Evolutionary conservation across 1,140 invertebrate species (phyloP).

Genomic region (Solen grandis): DNA sequence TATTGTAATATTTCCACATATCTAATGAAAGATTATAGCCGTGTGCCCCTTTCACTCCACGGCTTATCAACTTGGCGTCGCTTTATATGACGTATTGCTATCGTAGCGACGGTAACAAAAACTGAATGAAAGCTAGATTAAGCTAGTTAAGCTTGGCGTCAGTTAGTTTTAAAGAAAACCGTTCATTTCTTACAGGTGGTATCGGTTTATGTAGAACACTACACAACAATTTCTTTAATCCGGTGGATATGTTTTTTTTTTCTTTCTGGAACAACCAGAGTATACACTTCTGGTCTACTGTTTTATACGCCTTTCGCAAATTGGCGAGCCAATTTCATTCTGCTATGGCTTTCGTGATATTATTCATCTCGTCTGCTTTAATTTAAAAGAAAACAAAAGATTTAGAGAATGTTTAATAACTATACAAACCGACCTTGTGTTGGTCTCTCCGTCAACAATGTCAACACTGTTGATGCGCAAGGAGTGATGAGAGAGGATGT

Average conservation of each 20-base stretch:
- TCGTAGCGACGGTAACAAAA: no score
- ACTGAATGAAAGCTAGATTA: no score
- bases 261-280: not conserved
- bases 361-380: not conserved
- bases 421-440: not conserved
- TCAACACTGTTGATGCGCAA: constrained; percentile 42
- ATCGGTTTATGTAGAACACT: no score
- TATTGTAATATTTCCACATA: no score
- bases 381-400: not conserved
- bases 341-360: not conserved
- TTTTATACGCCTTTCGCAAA: not conserved
- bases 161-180: no score
- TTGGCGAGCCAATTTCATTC: not conserved
- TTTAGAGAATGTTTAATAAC: not conserved
- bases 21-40: no score
- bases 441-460: constrained; percentile 46
- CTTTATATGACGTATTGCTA: no score
- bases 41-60: no score
- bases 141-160: no score
- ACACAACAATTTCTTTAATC: no score
- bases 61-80: no score
- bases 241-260: not conserved
- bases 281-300: not conserved
- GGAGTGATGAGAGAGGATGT: constrained; percentile 39
- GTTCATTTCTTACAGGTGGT: no score